Percentiles rank a stretch among this genome's conserved stretches.
Evolutionary conservation across 2,888 invertebrate species (phyloP).

Genomic region (Matsumyia berberina): DNA sequence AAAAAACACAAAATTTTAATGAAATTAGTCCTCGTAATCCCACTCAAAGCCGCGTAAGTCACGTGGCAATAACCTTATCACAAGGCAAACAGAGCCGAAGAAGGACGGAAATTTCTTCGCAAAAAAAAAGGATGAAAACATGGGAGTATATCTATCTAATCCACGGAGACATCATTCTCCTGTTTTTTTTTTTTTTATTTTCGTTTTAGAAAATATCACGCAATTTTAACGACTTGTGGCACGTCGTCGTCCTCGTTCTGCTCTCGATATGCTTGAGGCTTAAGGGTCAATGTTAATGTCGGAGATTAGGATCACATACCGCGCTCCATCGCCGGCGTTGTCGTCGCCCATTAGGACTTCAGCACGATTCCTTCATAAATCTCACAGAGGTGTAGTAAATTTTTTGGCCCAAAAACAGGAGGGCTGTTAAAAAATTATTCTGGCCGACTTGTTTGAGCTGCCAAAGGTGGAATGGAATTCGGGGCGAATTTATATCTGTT

Average conservation of each 20-base stretch:
- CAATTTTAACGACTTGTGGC: slow-evolving; percentile 43
- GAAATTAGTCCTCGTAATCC: slow-evolving; percentile 51
- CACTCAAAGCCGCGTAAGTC: slow-evolving; percentile 22
- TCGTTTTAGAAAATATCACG: slow-evolving; percentile 34
- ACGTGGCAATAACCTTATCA: slow-evolving; percentile 40
- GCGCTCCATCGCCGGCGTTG: not conserved
- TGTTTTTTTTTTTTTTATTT: not conserved
- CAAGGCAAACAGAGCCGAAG: slow-evolving; percentile 18
- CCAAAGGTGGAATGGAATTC: not conserved
- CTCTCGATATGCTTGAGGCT: slow-evolving; percentile 10
- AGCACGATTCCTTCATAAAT: slow-evolving; percentile 48
- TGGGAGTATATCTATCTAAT: not conserved
- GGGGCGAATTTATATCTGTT: slow-evolving; percentile 17
- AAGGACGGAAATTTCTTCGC: not conserved
- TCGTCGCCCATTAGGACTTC: slow-evolving; percentile 10
- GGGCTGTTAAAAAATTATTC: slow-evolving; percentile 17
- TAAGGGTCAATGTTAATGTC: slow-evolving; percentile 49
- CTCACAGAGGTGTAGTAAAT: slow-evolving; percentile 10
- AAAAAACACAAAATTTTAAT: slow-evolving; percentile 23
- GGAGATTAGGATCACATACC: slow-evolving; percentile 33
- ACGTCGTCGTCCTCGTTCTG: slow-evolving; percentile 14
- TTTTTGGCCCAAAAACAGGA: slow-evolving; percentile 1
- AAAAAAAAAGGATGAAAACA: not conserved
- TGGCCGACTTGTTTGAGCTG: slow-evolving; percentile 4
- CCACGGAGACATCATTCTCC: slow-evolving; percentile 7